Evolutionary conservation across 2,797 vertebrate species (phyloP).

Genomic region (Muraenolepis orangiensis): DNA sequence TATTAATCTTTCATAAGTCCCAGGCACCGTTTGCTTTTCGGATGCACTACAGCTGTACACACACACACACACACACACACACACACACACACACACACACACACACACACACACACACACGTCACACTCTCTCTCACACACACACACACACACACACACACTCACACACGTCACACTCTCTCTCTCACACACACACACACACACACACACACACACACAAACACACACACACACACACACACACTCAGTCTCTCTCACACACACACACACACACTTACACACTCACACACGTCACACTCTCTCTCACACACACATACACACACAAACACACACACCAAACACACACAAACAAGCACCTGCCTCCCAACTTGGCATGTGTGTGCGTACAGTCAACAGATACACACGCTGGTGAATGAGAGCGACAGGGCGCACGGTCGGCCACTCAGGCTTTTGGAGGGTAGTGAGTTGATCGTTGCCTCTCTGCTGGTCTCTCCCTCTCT

Average conservation of each 20-base stretch:
- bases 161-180: no score
- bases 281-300: slow-evolving; percentile 4
- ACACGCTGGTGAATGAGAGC: slow-evolving; percentile 49
- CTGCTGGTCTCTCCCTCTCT: no score
- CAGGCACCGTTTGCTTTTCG: slow-evolving; percentile 50
- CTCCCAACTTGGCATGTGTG: no score
- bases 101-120: slow-evolving; percentile 30
- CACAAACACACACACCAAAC: slow-evolving; percentile 29
- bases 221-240: slow-evolving; percentile 17
- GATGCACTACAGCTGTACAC: slow-evolving; percentile 52
- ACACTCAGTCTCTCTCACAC: slow-evolving; percentile 22
- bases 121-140: slow-evolving; percentile 25
- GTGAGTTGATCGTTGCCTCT: no score
- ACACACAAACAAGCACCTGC: slow-evolving; percentile 50
- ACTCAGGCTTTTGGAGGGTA: slow-evolving; percentile 49
- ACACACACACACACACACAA: slow-evolving; percentile 5
- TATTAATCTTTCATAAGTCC: slow-evolving; percentile 92
- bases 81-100: not conserved
- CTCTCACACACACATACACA: slow-evolving; percentile 18
- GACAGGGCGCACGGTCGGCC: slow-evolving; percentile 59
- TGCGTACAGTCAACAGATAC: slow-evolving; percentile 54
- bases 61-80: slow-evolving; percentile 9
- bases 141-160: slow-evolving; percentile 51
- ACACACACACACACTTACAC: slow-evolving; percentile 8
- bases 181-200: slow-evolving; percentile 7